Evolutionary conservation across 1,140 invertebrate genomes (phyloP), one percentile per base, ranked within the genome.

Genomic region (Choristoneura fumiferana): DNA sequence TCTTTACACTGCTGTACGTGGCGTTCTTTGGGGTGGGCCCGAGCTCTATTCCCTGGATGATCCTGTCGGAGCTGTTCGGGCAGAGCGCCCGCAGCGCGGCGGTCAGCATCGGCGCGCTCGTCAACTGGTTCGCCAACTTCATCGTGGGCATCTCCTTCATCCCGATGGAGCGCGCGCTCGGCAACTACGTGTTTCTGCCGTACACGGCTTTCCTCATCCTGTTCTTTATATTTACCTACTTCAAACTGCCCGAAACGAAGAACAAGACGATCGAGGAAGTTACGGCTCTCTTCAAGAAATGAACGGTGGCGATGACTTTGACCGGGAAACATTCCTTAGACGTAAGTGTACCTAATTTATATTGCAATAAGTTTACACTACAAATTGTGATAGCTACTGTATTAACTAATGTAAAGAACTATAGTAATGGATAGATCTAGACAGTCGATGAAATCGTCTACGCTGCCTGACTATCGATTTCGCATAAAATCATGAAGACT

Each of bases 251-350:
- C 57, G 98, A 99, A 92, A 99, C 98, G 54, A 99, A 99, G 91
- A 98, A 98, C 87, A 98, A 96, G 90, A 98, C 97, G 39, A 98
- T 98, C 84, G 97, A 99, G 90, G 98, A 99, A 88, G 98, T 99
- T 72, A 92, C 96, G 66, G 94, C 95, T 69, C 89, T 98, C 67
- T 98, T 98, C 63, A 90, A 89, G 57, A 76, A 86, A 63, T 83
- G 84, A 66, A 58, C 53, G 17, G 45, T 54, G 43, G 37, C 67
- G 36, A 49, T 62, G 54, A 22, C n/a, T 15, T 13, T 18, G 68
- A 69, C 71, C n/a, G n/a, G 6, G 60, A 34, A 53, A 77, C 73
- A 83, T 83, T 84, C 76, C 79, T 66, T 81, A 78, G 59, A 49
- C 34, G 35, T 79, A 81, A 71, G 66, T 18, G 52, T 62, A 60